These are phyloP conservation scores for Channa maculata DNA, from an alignment of 2,113 vertebrate species.

Conservation along the genomic window DNA sequence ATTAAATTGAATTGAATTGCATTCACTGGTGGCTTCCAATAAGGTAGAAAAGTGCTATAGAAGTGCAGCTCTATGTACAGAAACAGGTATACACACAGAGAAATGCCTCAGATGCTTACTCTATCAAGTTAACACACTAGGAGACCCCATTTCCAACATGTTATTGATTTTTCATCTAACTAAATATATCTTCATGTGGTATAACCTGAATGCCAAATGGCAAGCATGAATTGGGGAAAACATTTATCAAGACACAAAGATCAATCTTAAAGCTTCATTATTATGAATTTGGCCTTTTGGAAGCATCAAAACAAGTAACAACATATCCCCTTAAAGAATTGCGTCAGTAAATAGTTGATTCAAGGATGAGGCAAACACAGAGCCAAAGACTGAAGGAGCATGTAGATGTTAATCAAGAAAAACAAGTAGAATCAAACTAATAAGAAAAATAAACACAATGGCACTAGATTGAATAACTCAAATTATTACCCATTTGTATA, in stretches of 20 bases:
- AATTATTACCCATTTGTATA: background rate
- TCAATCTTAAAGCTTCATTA: background rate
- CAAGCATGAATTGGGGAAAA: background rate
- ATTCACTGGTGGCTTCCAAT: too few relatives aligned
- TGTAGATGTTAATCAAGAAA: too few relatives aligned
- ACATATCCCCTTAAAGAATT: too few relatives aligned
- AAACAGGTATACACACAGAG: too few relatives aligned
- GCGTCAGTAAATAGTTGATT: too few relatives aligned
- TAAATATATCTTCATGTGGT: too few relatives aligned
- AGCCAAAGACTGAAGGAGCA: too few relatives aligned
- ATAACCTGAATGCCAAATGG: background rate
- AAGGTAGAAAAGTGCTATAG: too few relatives aligned
- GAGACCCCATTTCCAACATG: background rate
- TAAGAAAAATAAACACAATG: background rate
- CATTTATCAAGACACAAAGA: background rate
- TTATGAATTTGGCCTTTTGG: background rate
- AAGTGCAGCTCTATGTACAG: too few relatives aligned
- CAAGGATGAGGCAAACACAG: too few relatives aligned
- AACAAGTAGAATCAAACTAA: background rate
- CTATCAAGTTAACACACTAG: background rate
- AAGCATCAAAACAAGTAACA: background rate
- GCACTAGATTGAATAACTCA: background rate
- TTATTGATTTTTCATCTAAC: too few relatives aligned
- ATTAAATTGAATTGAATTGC: too few relatives aligned
- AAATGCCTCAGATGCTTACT: background rate